Conservation (phyloP, 1,140 invertebrate species). For the Cydia fagiglandana region DNA sequence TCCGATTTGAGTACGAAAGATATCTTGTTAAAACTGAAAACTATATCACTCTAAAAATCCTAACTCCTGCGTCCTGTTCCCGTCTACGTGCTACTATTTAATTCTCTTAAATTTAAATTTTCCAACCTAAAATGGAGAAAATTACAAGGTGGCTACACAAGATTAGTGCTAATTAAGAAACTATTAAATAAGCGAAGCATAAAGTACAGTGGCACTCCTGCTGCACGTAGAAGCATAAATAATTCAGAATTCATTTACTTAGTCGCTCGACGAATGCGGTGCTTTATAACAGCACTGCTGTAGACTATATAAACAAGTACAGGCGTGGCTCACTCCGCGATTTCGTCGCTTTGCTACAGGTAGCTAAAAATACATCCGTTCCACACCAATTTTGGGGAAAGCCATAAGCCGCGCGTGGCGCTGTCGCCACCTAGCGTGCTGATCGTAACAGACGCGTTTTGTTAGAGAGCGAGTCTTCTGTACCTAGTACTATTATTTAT, state of each 20-base stretch:
- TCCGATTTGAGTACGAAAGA: too few relatives aligned
- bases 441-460: too few relatives aligned
- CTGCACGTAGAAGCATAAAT: conserved; percentile 8
- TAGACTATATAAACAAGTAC: background rate
- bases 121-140: background rate
- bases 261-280: background rate
- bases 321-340: too few relatives aligned
- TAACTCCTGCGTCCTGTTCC: background rate
- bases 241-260: conserved; percentile 3
- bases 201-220: conserved; percentile 19
- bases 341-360: too few relatives aligned
- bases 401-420: too few relatives aligned
- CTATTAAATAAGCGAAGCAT: conserved; percentile 22
- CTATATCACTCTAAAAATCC: background rate
- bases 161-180: conserved; percentile 24
- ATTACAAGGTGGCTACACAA: conserved; percentile 24
- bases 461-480: too few relatives aligned
- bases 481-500: too few relatives aligned
- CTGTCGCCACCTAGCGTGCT: too few relatives aligned
- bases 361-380: too few relatives aligned
- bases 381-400: too few relatives aligned
- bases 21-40: too few relatives aligned
- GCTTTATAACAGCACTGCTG: background rate
- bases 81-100: background rate
- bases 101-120: background rate